Evolutionary conservation across 2,888 invertebrate species (phyloP).

Genomic region (Lasiommata megera): DNA sequence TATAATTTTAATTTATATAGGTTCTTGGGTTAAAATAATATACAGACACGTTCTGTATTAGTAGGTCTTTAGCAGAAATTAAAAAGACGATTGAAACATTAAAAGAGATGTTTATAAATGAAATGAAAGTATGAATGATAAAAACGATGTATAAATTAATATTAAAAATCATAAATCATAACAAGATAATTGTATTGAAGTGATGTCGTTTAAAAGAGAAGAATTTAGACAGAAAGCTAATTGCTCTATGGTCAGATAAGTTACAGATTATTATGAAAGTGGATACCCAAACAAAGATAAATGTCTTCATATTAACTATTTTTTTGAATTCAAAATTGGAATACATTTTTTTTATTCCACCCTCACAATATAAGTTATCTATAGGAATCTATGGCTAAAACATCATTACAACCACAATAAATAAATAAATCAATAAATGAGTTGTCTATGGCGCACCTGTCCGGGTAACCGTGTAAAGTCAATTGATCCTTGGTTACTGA

Average conservation of each 20-base stretch:
- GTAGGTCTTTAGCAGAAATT: constrained; percentile 22
- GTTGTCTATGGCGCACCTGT: constrained; percentile 62
- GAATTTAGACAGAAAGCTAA: constrained; percentile 25
- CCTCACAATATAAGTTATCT: constrained; percentile 48
- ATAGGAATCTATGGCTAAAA: constrained; percentile 61
- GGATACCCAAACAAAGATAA: constrained; percentile 35
- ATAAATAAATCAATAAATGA: constrained; percentile 16
- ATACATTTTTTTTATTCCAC: constrained; percentile 42
- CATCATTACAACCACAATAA: constrained; percentile 68
- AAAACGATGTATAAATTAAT: constrained; percentile 38
- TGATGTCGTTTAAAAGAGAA: constrained; percentile 60
- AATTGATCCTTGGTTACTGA: constrained; percentile 73
- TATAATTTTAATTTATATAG: constrained; percentile 16
- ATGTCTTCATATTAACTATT: background rate
- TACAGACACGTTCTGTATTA: constrained; percentile 17
- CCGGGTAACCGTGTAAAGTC: constrained; percentile 73
- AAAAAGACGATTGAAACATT: constrained; percentile 17
- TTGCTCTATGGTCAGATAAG: constrained; percentile 14
- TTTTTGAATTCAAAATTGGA: constrained; percentile 6
- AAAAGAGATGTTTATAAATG: constrained; percentile 41
- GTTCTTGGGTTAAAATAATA: constrained; percentile 11
- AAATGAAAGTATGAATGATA: constrained; percentile 43
- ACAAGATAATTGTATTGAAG: constrained; percentile 50
- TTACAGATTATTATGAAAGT: constrained; percentile 42
- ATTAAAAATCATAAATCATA: constrained; percentile 34